Conservation (phyloP, 2,113 vertebrate genomes). For the Crotalus helleri region DNA sequence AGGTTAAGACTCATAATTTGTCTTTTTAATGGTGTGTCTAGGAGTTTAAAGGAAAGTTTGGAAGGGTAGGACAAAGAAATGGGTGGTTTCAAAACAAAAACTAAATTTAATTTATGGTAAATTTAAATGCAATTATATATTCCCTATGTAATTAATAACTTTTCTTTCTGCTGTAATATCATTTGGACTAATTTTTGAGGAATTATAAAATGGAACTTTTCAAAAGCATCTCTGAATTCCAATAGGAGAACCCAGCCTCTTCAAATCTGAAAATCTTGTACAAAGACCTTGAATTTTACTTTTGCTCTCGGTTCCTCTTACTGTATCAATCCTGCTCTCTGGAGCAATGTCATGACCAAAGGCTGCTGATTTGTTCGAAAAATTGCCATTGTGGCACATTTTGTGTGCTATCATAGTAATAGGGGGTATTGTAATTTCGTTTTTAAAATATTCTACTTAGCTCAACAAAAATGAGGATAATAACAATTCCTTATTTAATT, state of each 20-base stretch:
- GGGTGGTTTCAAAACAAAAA: too few relatives aligned
- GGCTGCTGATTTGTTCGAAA: neutral
- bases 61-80: too few relatives aligned
- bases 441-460: neutral
- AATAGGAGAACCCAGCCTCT: neutral
- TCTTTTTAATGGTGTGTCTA: too few relatives aligned
- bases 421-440: neutral
- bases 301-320: neutral
- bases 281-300: neutral
- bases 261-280: neutral
- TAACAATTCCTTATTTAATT: neutral
- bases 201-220: too few relatives aligned
- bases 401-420: neutral
- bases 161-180: too few relatives aligned
- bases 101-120: too few relatives aligned
- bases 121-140: too few relatives aligned
- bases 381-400: neutral
- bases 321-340: neutral
- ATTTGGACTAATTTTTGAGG: too few relatives aligned
- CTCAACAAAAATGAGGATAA: neutral
- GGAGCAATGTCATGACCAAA: neutral
- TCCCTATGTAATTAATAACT: too few relatives aligned
- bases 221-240: too few relatives aligned
- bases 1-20: too few relatives aligned
- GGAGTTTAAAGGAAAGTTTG: too few relatives aligned